Conservation (phyloP, 2,888 invertebrate genomes). For the Cactoblastis cactorum region DNA sequence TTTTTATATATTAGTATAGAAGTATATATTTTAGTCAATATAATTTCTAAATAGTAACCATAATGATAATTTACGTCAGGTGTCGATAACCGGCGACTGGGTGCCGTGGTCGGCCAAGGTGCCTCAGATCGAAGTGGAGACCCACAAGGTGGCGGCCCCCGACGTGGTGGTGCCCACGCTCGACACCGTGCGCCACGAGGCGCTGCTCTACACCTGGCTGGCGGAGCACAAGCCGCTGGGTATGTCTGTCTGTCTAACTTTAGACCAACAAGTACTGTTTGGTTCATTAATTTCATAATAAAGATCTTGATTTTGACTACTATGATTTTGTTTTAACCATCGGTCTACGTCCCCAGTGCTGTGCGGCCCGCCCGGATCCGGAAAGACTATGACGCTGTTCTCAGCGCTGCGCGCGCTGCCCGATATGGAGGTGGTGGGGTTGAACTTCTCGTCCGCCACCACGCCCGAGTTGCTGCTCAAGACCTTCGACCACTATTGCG, state of each 20-base stretch:
- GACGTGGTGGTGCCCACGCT: slow-evolving; percentile 99
- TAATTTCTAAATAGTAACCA: no score
- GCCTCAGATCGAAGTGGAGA: slow-evolving; percentile 99
- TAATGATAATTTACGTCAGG: slow-evolving; percentile 36
- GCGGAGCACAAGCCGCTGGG: slow-evolving; percentile 99
- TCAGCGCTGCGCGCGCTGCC: slow-evolving; percentile 98
- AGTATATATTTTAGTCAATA: no score
- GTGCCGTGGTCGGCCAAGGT: slow-evolving; percentile 98
- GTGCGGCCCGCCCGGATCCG: slow-evolving; percentile 99
- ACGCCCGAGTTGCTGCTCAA: slow-evolving; percentile 98
- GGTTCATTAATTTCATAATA: no score
- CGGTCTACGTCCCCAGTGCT: slow-evolving; percentile 87
- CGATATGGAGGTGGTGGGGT: slow-evolving; percentile 99
- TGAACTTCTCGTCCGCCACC: slow-evolving; percentile 99
- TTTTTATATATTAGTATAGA: no score
- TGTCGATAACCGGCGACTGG: slow-evolving; percentile 95
- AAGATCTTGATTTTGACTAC: no score
- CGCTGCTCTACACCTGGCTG: slow-evolving; percentile 97
- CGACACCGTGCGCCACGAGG: slow-evolving; percentile 99
- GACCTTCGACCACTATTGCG: slow-evolving; percentile 99
- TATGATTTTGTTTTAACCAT: no score
- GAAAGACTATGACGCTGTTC: slow-evolving; percentile 99
- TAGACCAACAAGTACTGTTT: no score
- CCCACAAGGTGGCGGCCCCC: slow-evolving; percentile 98
- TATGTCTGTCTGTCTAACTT: no score